phyloP scores from a whole-genome alignment of 1,140 invertebrate species.

The Myzus persicae region DNA sequence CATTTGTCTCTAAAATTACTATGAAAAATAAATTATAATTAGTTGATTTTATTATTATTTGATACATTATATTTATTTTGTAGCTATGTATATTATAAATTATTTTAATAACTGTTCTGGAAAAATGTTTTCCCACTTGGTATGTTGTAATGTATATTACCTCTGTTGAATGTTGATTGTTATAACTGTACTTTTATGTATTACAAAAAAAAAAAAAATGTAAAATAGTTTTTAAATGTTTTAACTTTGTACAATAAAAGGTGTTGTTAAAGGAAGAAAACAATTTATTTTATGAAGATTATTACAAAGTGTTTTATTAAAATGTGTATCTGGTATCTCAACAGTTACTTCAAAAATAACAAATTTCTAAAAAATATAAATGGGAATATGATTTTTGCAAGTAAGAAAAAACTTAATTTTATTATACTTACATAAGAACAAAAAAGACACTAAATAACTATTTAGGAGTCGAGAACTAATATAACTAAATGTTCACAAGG shows the following conservation, averaged over 20 bases:
- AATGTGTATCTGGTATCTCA: not conserved
- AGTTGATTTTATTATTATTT: slow-evolving; percentile 5
- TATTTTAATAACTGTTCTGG: not conserved
- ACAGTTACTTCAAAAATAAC: not conserved
- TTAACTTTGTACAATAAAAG: not conserved
- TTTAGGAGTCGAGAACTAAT: not conserved
- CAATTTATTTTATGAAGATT: not conserved
- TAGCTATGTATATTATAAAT: not conserved
- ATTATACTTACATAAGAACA: not conserved
- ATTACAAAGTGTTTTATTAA: not conserved
- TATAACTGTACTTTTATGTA: not conserved
- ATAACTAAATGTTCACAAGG: not conserved
- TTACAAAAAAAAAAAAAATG: not conserved
- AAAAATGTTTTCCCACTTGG: not conserved
- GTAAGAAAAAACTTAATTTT: not conserved
- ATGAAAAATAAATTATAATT: not conserved
- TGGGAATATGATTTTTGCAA: not conserved
- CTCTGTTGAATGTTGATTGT: not conserved
- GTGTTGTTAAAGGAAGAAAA: not conserved
- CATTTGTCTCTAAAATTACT: not conserved
- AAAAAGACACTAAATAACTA: not conserved
- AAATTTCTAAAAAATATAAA: not conserved
- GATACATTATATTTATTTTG: not conserved
- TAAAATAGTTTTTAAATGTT: not conserved
- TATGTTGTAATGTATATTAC: not conserved